Base-by-base conservation (phyloP, 1,140 invertebrate genomes). In the Heliothis subflexa region DNA sequence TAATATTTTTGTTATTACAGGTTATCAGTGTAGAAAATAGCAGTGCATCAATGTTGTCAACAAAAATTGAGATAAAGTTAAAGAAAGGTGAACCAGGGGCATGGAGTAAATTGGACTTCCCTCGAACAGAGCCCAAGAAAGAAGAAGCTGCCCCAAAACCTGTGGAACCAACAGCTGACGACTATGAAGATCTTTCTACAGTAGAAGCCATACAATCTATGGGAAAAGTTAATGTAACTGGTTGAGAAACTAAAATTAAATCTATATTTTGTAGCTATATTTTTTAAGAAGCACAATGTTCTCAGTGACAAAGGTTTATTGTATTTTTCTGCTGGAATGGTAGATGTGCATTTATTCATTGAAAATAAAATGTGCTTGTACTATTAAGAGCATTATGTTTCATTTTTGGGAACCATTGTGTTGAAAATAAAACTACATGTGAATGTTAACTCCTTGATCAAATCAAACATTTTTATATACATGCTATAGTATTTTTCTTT, bases 51-150 rank as follows among this genome's bases (percentile, higher is more conserved):
- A 98, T 99, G 96, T 95, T 97, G 81, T 97, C 97, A 64, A 97
- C 98, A n/a, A 99, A 99, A 96, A 96, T 99, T 18, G 99, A 99
- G 95, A 97, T 99, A 12, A 98, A 97, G 85, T 88, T 99, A 86
- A 97, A 97, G 80, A 99, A 99, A 95, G 96, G 96, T 0, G 97
- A 98, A 85, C 95, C 97, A 2, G 96, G 97, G 18, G 96, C 96
- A 62, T 99, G 99, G 99, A 86, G 95, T 2, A 96, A 96, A 82
- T 88, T 99, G 11, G 96, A 97, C 86, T 96, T 97, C 84, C 96
- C 96, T 3, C 93, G 95, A 80, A 77, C 86, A 25, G 86, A 89
- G 77, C 83, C 88, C 13, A 92, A 94, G 62, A 88, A 88, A 68
- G 86, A 89, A 64, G 77, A 72, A 14, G 78, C 83, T 18, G 72